Evolutionary conservation across 2,888 invertebrate species (phyloP), one percentile per base, ranked within the genome.

Genomic region (Oxystoma pomonae): DNA sequence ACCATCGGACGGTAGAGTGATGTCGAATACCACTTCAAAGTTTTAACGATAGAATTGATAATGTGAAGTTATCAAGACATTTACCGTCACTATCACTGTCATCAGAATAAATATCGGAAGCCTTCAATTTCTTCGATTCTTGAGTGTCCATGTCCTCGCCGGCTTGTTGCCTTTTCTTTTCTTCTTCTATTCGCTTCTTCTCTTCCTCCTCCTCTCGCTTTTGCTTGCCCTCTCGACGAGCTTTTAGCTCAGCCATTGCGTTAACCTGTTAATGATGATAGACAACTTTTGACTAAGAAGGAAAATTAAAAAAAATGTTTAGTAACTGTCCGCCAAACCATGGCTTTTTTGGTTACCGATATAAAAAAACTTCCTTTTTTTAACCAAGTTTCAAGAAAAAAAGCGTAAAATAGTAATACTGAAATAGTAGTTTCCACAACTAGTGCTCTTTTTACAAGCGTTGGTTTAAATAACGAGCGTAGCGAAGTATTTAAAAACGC

Each of bases 61-160:
- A n/a, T 58, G 61, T 17, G 61, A 64, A 61, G 55, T 60, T 61
- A 55, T 61, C 65, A 64, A 35, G 35, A 7, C 63, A 65, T 22
- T 83, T 83, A 72, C 88, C 88, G 35, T 90, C 90, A 20, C 87
- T 87, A 63, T 88, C 88, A 1, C 87, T 87, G 72, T 94, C 92
- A 72, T 94, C 94, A 0, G 97, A 97, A 79, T 97, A 98, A 63
- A 98, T 94, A 76, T 97, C 97, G 0, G 96, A 96, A 0, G 97
- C 94, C 76, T 96, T 96, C 35, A 94, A 81, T 75, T 96, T 96
- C 9, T 90, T 88, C 72, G 89, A 87, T 71, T 88, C 88, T 73
- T 86, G 86, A 0, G 74, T 78, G 64, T 81, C 83, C 67, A 76
- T 81, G 63, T 81, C 83, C 66, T 84, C 83, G 65, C 84, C 84